Evolutionary conservation across 1,140 invertebrate species (phyloP).

Genomic region (Agrypnia vestita): DNA sequence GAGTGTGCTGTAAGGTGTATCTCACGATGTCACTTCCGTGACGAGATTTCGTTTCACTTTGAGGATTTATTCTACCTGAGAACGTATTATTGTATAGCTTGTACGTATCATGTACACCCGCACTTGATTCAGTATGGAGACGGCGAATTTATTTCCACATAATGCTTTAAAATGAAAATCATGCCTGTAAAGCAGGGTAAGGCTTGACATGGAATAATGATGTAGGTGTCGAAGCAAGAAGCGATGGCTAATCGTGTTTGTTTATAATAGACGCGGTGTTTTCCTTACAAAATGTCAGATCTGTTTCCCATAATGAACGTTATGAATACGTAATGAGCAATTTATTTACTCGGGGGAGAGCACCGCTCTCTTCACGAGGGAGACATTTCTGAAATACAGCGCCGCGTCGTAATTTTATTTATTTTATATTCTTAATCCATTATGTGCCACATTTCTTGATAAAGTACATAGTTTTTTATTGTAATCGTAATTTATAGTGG

Average conservation of each 20-base stretch:
- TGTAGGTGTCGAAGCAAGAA: slow-evolving; percentile 35
- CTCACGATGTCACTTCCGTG: too few species aligned
- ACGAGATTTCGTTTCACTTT: too few species aligned
- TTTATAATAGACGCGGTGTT: slow-evolving; percentile 44
- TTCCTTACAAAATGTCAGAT: slow-evolving; percentile 59
- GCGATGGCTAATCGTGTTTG: slow-evolving; percentile 40
- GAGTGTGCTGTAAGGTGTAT: too few species aligned
- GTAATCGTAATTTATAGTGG: too few species aligned
- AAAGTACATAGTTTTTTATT: too few species aligned
- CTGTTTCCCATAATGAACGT: slow-evolving; percentile 58
- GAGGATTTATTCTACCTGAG: too few species aligned
- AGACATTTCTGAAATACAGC: too few species aligned
- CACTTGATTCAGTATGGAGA: too few species aligned
- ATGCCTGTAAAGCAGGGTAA: neutral
- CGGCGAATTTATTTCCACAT: too few species aligned
- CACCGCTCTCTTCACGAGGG: neutral
- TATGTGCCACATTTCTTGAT: too few species aligned
- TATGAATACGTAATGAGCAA: slow-evolving; percentile 60
- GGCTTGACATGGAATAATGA: slow-evolving; percentile 12
- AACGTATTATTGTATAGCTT: neutral
- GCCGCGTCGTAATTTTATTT: too few species aligned
- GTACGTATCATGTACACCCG: neutral
- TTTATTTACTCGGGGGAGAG: slow-evolving; percentile 36
- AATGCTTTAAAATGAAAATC: slow-evolving; percentile 15
- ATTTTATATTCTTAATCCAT: too few species aligned